Percentiles rank a stretch among this genome's conserved stretches.
These are phyloP conservation scores for Riparia riparia DNA, from an alignment of 2,113 vertebrate species.

Conservation along the genomic window DNA sequence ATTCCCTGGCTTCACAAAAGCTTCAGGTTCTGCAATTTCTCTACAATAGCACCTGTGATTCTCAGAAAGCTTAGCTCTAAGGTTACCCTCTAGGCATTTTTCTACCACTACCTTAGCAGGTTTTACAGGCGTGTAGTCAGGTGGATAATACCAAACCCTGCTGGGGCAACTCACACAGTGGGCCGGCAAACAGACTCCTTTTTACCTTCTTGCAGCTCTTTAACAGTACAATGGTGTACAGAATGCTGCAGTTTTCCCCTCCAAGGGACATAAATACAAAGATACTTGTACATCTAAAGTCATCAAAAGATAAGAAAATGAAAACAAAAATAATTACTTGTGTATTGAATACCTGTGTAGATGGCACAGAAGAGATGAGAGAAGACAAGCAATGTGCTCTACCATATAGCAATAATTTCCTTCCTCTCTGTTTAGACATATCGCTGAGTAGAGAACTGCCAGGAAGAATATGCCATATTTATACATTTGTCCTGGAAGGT, in stretches of 20 bases:
- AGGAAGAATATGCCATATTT: not conserved
- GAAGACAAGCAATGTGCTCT: not conserved
- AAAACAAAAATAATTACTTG: not conserved
- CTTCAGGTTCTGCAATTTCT: not conserved
- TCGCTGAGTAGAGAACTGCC: not conserved
- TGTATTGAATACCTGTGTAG: not conserved
- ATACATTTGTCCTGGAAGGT: not conserved
- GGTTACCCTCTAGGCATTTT: not conserved
- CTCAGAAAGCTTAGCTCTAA: not conserved
- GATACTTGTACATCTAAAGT: not conserved
- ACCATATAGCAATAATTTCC: not conserved
- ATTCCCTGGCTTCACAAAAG: not conserved
- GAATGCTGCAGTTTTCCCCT: not conserved
- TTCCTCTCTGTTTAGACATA: not conserved
- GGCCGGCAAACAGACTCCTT: not conserved
- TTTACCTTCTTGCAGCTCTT: not conserved
- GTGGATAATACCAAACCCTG: not conserved
- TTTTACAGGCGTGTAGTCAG: not conserved
- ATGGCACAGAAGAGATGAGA: not conserved
- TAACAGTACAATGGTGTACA: not conserved
- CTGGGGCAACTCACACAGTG: rapidly evolving
- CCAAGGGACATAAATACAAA: not conserved
- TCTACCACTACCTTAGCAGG: not conserved
- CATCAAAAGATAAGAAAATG: not conserved
- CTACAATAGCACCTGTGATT: not conserved